Percentiles rank a stretch among this genome's conserved stretches.
Evolutionary conservation across 1,140 invertebrate genomes (phyloP).

Genomic region (Lordiphosa clarofinis): DNA sequence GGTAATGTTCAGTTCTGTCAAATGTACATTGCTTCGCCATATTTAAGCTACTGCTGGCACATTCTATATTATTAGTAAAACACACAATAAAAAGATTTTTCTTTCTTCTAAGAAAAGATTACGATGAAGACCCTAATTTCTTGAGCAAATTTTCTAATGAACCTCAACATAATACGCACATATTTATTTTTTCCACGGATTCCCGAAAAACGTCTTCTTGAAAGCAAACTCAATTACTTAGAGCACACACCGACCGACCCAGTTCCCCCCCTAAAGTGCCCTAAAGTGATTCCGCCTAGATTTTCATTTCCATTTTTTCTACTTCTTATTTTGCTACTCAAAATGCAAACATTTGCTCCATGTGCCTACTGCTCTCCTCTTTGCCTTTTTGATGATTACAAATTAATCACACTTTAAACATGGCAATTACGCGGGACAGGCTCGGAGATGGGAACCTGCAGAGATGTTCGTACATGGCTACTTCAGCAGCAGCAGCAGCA

Average conservation of each 20-base stretch:
- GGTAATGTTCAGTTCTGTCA: too few relatives aligned
- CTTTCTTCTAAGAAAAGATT: too few relatives aligned
- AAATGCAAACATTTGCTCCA: constrained; percentile 49
- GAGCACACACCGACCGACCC: constrained; percentile 39
- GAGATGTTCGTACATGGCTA: constrained; percentile 2
- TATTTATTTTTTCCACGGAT: too few relatives aligned
- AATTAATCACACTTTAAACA: constrained; percentile 78
- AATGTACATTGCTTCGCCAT: too few relatives aligned
- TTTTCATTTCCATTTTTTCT: constrained; percentile 23
- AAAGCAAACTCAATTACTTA: constrained; percentile 62
- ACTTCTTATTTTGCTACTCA: constrained; percentile 33
- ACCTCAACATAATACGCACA: too few relatives aligned
- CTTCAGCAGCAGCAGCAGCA: constrained; percentile 3
- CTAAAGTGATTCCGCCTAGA: constrained; percentile 48
- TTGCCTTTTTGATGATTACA: constrained; percentile 77
- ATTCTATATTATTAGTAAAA: too few relatives aligned
- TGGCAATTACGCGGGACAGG: constrained; percentile 69
- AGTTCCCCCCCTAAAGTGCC: constrained; percentile 20
- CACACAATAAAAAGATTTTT: too few relatives aligned
- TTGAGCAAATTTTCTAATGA: too few relatives aligned
- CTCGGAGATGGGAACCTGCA: constrained; percentile 15
- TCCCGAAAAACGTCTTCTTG: constrained; percentile 2
- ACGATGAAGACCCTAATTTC: too few relatives aligned
- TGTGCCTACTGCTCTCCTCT: constrained; percentile 29
- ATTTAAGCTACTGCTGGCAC: too few relatives aligned